Evolutionary conservation across 2,888 invertebrate species (phyloP).

Genomic region (Thalpophila matura): DNA sequence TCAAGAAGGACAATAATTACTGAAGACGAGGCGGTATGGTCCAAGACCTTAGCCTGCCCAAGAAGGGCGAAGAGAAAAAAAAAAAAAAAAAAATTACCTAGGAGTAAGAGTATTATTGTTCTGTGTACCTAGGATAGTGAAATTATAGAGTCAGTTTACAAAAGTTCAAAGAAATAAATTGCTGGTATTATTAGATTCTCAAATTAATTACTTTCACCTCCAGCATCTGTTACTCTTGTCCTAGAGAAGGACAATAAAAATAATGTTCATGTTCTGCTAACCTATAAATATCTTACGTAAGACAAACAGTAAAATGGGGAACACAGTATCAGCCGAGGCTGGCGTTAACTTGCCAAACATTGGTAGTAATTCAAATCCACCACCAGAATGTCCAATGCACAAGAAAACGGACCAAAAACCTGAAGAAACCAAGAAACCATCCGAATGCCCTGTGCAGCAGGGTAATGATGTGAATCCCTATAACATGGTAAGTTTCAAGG

Average conservation of each 20-base stretch:
- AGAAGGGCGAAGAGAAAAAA: no score
- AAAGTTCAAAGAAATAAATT: background rate
- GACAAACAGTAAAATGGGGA: conserved; percentile 80
- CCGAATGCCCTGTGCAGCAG: conserved; percentile 94
- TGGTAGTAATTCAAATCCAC: conserved; percentile 82
- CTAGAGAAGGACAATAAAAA: conserved; percentile 2
- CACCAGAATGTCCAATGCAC: conserved; percentile 97
- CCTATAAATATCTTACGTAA: conserved; percentile 85
- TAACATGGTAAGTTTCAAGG: conserved; percentile 91
- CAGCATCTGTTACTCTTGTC: background rate
- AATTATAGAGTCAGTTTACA: background rate
- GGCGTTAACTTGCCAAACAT: conserved; percentile 65
- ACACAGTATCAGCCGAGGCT: conserved; percentile 83
- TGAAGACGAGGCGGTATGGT: no score
- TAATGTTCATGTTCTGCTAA: conserved; percentile 62
- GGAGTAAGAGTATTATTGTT: no score
- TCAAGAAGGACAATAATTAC: no score
- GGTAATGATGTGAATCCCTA: conserved; percentile 94
- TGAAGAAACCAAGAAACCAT: conserved; percentile 67
- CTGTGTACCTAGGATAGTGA: background rate
- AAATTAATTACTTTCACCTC: background rate
- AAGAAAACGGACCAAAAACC: conserved; percentile 82
- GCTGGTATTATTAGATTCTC: background rate
- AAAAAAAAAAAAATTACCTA: no score
- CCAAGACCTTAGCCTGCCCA: no score